Conservation (phyloP, 2,888 invertebrate genomes). For the Heliconius erato region DNA sequence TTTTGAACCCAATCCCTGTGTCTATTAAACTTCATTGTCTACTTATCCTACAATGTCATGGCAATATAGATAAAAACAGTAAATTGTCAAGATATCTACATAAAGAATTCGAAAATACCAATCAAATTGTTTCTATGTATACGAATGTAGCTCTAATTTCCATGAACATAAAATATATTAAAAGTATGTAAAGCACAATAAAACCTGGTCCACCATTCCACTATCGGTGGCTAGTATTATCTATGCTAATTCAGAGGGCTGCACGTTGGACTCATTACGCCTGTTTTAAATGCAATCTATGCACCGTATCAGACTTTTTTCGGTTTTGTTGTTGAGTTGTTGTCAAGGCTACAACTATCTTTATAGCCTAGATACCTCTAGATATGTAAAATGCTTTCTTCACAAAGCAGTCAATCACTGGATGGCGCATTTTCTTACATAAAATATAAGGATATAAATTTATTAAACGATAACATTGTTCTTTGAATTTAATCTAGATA, state of each 20-base stretch:
- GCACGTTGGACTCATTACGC: conserved; percentile 76
- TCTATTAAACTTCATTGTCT: background rate
- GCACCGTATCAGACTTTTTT: conserved; percentile 80
- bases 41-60: background rate
- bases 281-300: conserved; percentile 84
- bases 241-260: conserved; percentile 77
- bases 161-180: conserved; percentile 11
- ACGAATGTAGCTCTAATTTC: background rate
- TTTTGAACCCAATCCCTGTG: background rate
- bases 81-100: conserved; percentile 1
- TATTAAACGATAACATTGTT: background rate
- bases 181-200: background rate
- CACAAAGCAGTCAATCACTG: conserved; percentile 2
- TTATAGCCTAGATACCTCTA: conserved; percentile 50
- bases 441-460: background rate
- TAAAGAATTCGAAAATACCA: conserved; percentile 16
- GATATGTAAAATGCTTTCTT: conserved; percentile 28
- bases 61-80: background rate
- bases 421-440: background rate
- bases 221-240: conserved; percentile 61
- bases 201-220: conserved; percentile 26
- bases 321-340: conserved; percentile 75
- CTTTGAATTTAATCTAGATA: background rate
- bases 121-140: background rate
- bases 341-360: conserved; percentile 72